Evolutionary conservation across 2,113 vertebrate genomes (phyloP).

Genomic region (Calypte anna): DNA sequence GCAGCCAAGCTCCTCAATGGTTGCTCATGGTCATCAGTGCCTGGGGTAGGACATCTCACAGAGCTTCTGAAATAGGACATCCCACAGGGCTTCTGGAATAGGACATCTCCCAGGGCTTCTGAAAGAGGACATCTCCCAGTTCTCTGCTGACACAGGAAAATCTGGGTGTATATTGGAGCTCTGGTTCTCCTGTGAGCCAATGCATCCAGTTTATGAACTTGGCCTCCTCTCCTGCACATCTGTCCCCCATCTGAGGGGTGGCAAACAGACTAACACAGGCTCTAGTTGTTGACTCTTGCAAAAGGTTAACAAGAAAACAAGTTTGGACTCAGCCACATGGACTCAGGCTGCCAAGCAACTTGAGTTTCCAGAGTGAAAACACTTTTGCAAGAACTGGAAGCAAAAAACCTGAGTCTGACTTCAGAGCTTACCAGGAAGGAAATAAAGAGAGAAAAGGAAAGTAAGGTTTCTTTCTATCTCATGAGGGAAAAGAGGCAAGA

Average conservation of each 20-base stretch:
- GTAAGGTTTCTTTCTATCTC: neutral
- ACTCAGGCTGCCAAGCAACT: slow-evolving; percentile 11
- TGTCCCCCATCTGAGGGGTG: neutral
- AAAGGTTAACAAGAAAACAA: neutral
- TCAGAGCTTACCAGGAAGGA: neutral
- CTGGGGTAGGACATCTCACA: too few relatives aligned
- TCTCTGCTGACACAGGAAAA: neutral
- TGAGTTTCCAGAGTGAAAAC: neutral
- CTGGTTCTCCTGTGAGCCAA: neutral
- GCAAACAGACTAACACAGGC: neutral
- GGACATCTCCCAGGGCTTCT: too few relatives aligned
- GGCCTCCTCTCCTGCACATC: neutral
- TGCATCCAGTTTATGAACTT: neutral
- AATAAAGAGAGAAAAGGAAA: slow-evolving; percentile 5
- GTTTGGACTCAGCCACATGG: neutral
- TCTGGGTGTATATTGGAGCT: neutral
- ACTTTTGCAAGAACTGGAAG: slow-evolving; percentile 23
- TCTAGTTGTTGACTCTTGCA: neutral
- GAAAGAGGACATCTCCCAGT: neutral
- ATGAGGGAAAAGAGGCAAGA: neutral
- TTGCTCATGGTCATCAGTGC: fast-evolving
- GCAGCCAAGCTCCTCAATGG: neutral
- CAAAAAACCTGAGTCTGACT: neutral
- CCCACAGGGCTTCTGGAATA: too few relatives aligned
- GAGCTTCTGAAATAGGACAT: too few relatives aligned